Evolutionary conservation across 2,888 invertebrate species (phyloP).

Genomic region (Oscheius onirici): DNA sequence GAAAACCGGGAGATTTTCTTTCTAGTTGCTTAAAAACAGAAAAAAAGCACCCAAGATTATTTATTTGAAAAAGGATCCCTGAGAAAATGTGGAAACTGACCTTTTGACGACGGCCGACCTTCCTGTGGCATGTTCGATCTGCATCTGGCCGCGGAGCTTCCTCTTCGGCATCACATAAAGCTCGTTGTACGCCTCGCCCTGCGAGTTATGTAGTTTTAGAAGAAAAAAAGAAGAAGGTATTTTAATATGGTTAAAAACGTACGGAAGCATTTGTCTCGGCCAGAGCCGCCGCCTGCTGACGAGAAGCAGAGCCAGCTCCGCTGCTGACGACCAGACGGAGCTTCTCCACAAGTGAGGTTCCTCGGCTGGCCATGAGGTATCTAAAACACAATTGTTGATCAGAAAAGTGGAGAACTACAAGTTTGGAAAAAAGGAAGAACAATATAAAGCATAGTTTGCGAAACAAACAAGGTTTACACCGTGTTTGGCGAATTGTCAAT

Average conservation of each 20-base stretch:
- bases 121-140: constrained; percentile 63
- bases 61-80: no score
- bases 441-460: no score
- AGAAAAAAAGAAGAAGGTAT: neutral
- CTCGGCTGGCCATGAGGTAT: neutral
- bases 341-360: neutral
- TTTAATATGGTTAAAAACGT: neutral
- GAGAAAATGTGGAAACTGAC: neutral
- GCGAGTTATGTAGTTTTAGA: neutral
- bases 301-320: neutral
- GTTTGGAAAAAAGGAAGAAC: no score
- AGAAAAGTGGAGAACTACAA: no score
- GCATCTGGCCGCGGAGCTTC: constrained; percentile 62
- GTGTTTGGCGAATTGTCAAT: no score
- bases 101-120: constrained; percentile 37
- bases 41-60: no score
- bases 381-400: no score
- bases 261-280: neutral
- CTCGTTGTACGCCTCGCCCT: constrained; percentile 65
- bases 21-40: neutral
- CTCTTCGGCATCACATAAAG: constrained; percentile 65
- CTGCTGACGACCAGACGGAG: neutral
- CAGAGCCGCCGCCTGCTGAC: neutral
- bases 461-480: no score
- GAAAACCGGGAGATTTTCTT: neutral